Percentiles rank a stretch among this genome's conserved stretches.
phyloP scores from a whole-genome alignment of 2,888 invertebrate genomes.

The Nowickia ferox region DNA sequence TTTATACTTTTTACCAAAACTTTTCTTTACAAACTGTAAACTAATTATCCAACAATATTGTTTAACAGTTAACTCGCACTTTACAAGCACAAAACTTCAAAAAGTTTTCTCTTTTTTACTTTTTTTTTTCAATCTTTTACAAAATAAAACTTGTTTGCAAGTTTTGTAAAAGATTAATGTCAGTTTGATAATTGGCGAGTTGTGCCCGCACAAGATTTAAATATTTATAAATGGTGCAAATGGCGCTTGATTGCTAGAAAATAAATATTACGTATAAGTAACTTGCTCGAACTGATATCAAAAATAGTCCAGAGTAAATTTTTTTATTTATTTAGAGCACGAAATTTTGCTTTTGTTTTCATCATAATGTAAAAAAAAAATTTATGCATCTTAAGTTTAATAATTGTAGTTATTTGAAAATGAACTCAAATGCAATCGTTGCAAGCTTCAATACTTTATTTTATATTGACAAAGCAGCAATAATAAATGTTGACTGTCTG shows the following conservation, averaged over 20 bases:
- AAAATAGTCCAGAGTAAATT: no score
- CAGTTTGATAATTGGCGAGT: constrained; percentile 40
- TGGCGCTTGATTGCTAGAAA: no score
- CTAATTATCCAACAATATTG: constrained; percentile 55
- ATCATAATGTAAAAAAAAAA: background rate
- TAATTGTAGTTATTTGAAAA: background rate
- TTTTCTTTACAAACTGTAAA: constrained; percentile 42
- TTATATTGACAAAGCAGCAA: background rate
- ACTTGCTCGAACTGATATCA: no score
- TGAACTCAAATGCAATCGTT: background rate
- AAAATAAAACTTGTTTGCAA: constrained; percentile 40
- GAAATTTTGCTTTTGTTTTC: no score
- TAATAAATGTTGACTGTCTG: background rate
- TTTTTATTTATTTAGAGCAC: no score
- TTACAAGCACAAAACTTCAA: constrained; percentile 40
- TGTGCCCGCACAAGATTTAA: background rate
- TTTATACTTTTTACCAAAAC: background rate
- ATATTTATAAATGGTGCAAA: no score
- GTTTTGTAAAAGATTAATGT: constrained; percentile 46
- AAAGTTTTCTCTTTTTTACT: constrained; percentile 6
- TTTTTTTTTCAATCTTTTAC: constrained; percentile 32
- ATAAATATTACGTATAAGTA: no score
- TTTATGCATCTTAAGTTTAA: background rate
- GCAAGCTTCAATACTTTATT: background rate
- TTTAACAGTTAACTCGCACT: constrained; percentile 32